A percentile compares a stretch with the other conserved stretches of the same genome.
Evolutionary conservation across 2,113 vertebrate species (phyloP).

Genomic region (Cebidichthys violaceus): DNA sequence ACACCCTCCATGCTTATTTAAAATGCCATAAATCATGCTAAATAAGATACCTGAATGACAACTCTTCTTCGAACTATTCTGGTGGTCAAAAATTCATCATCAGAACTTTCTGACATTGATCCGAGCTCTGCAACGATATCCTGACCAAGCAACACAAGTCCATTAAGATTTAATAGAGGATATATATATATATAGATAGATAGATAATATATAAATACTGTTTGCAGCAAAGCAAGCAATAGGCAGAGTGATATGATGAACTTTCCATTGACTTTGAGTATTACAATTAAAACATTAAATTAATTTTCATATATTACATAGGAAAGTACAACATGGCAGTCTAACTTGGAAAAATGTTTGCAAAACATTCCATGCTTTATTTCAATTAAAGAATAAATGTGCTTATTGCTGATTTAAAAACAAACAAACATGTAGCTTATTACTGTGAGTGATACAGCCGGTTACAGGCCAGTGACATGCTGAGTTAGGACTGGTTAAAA

Average conservation of each 20-base stretch:
- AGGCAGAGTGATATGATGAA: conserved; percentile 63
- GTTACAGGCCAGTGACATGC: conserved; percentile 67
- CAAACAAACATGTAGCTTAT: conserved; percentile 6
- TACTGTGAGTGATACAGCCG: conserved; percentile 25
- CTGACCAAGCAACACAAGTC: conserved; percentile 86
- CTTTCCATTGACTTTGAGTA: conserved; percentile 48
- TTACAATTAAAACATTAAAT: background rate
- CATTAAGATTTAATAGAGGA: conserved; percentile 52
- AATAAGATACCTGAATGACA: conserved; percentile 91
- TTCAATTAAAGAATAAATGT: background rate
- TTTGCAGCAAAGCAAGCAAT: conserved; percentile 58
- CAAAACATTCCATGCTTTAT: conserved; percentile 62
- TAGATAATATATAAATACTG: conserved; percentile 10
- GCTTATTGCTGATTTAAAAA: background rate
- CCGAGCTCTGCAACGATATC: conserved; percentile 90
- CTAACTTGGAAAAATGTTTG: conserved; percentile 26
- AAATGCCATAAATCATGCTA: conserved; percentile 43
- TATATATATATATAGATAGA: background rate
- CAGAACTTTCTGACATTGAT: conserved; percentile 89
- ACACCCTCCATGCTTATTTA: conserved; percentile 49
- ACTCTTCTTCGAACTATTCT: conserved; percentile 92
- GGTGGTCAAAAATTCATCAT: conserved; percentile 91
- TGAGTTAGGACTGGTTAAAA: conserved; percentile 47
- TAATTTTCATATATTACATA: background rate
- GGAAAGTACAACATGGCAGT: conserved; percentile 66